phyloP scores from a whole-genome alignment of 2,113 vertebrate species.

The Willisornis vidua region DNA sequence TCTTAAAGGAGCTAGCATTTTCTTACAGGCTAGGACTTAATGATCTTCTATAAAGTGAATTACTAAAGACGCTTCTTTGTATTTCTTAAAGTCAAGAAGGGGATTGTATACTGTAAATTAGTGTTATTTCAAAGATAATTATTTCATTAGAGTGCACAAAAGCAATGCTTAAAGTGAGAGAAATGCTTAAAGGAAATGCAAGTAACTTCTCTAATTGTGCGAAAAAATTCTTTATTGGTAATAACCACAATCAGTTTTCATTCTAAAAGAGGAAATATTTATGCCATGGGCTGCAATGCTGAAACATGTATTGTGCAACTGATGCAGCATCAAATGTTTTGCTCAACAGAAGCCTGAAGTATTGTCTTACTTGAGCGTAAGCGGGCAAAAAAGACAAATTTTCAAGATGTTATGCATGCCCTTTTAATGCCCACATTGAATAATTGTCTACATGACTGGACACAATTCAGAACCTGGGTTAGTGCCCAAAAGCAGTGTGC shows the following conservation, averaged over 20 bases:
- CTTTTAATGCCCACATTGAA: not conserved
- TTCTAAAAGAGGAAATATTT: not conserved
- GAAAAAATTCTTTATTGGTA: not conserved
- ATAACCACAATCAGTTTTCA: not conserved
- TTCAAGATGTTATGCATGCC: not conserved
- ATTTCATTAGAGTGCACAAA: not conserved
- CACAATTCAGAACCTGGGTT: not conserved
- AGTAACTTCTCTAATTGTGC: not conserved
- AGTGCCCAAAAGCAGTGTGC: not conserved
- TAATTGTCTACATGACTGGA: not conserved
- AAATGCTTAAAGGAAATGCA: not conserved
- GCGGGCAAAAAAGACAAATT: not conserved
- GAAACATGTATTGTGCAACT: not conserved
- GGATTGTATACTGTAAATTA: not conserved
- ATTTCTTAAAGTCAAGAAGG: not conserved
- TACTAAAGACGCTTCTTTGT: not conserved
- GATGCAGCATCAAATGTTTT: not conserved
- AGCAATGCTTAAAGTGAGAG: not conserved
- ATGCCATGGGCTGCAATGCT: not conserved
- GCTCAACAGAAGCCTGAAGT: not conserved
- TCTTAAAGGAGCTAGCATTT: not conserved
- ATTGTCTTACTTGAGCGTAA: not conserved
- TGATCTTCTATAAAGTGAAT: not conserved
- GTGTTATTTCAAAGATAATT: not conserved
- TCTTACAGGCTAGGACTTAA: not conserved